Evolutionary conservation across 2,113 vertebrate species (phyloP), one percentile per base, ranked within the genome.

Genomic region (Anolis carolinensis): DNA sequence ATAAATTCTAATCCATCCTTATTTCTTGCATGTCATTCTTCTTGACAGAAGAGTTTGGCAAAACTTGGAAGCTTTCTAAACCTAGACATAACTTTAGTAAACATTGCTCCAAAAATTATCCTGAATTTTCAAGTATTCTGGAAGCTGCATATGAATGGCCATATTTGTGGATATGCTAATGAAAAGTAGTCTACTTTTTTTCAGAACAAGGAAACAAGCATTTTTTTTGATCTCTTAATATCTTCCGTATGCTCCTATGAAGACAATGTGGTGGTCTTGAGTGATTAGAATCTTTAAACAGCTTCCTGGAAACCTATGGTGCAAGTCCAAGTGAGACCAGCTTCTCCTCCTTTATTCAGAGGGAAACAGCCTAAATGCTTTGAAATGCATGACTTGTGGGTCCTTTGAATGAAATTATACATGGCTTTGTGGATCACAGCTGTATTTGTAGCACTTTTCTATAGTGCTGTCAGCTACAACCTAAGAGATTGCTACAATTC

Each of bases 111-210:
- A 62, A 62, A 79, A 36, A 21, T 68, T 50, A n/a, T 16, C 63
- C 7, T 55, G 39, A 67, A 10, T 13, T 55, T 71, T 71, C 48
- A 20, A 55, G 30, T 55, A 16, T 52, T 32, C 27, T 55, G 30
- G 1, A 7, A 30, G 25, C 27, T 30, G 25, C 9, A 77, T 52
- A 1, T 52, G 27, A 8, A 3, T 76, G 74, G 36, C 36, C 20
- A 44, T 9, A 74, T 92, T 74, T 88, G 88, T 90, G 89, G 87
- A 90, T 73, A 34, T 39, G 36, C 89, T 87, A 91, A 88, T 91
- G 83, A 86, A 90, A 91, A 88, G 90, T 34, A 50, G 34, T 1
- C 50, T 63, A 34, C n/a, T 32, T 82, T 11, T 59, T 72, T 48
- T 82, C 68, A 55, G 81, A 72, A 72, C 72, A 73, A 81, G 79